phyloP scores from a whole-genome alignment of 2,797 vertebrate genomes.

The Prunella strophiata region DNA sequence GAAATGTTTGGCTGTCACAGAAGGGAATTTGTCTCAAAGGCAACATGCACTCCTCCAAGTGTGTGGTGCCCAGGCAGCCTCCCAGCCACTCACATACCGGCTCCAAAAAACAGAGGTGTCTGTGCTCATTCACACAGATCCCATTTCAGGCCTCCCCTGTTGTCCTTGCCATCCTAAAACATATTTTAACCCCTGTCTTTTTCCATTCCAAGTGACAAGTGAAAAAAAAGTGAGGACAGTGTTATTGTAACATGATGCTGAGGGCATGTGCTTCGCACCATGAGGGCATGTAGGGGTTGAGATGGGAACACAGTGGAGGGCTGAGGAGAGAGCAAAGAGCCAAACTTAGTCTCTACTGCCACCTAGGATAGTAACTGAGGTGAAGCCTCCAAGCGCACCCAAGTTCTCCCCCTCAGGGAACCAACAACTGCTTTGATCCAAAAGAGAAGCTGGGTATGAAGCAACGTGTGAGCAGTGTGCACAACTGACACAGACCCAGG shows the following conservation, averaged over 20 bases:
- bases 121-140: neutral
- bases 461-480: fast-evolving
- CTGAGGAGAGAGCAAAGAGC: neutral
- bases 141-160: neutral
- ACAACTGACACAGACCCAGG: fast-evolving
- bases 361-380: neutral
- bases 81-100: fast-evolving
- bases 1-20: neutral
- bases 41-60: neutral
- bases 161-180: neutral
- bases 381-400: neutral
- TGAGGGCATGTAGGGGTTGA: neutral
- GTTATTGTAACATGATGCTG: conserved; percentile 29
- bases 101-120: neutral
- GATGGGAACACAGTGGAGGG: neutral
- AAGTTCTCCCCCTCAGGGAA: neutral
- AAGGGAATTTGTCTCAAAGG: neutral
- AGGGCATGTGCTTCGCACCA: neutral
- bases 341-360: neutral
- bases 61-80: neutral
- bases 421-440: neutral
- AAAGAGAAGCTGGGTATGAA: neutral
- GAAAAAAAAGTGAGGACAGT: neutral
- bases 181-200: neutral
- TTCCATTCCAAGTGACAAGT: conserved; percentile 7